phyloP scores from a whole-genome alignment of 2,797 vertebrate genomes.

The Parauchenoglanis punctatus region DNA sequence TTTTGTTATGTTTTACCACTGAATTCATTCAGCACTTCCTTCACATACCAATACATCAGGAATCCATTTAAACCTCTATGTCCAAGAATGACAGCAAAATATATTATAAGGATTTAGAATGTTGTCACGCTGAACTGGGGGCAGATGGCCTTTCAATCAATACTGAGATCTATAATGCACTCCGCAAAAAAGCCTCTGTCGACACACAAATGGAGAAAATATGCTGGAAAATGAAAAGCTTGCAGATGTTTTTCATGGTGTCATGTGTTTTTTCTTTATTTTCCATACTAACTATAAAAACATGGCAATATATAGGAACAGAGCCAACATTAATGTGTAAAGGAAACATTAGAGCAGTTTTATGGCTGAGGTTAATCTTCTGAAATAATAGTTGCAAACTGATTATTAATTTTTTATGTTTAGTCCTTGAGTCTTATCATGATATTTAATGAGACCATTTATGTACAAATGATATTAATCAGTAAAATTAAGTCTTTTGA shows the following conservation, averaged over 20 bases:
- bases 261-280: neutral
- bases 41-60: slow-evolving; percentile 18
- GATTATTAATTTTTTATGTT: neutral
- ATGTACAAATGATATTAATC: neutral
- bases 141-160: slow-evolving; percentile 24
- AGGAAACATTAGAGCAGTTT: neutral
- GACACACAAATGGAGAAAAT: neutral
- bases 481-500: neutral
- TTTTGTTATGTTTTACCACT: slow-evolving; percentile 2
- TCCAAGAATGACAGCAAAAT: slow-evolving; percentile 12
- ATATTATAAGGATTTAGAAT: slow-evolving; percentile 38
- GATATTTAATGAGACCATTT: neutral
- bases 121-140: slow-evolving; percentile 26
- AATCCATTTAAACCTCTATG: slow-evolving; percentile 30
- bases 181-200: neutral
- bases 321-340: neutral
- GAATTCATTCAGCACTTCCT: slow-evolving; percentile 15
- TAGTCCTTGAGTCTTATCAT: neutral
- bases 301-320: neutral
- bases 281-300: neutral
- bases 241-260: neutral
- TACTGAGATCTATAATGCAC: slow-evolving; percentile 21
- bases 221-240: neutral
- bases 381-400: neutral
- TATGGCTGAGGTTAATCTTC: neutral